A percentile compares a stretch with the other conserved stretches of the same genome.
phyloP scores from a whole-genome alignment of 1,140 invertebrate genomes.

The Drosophila littoralis region DNA sequence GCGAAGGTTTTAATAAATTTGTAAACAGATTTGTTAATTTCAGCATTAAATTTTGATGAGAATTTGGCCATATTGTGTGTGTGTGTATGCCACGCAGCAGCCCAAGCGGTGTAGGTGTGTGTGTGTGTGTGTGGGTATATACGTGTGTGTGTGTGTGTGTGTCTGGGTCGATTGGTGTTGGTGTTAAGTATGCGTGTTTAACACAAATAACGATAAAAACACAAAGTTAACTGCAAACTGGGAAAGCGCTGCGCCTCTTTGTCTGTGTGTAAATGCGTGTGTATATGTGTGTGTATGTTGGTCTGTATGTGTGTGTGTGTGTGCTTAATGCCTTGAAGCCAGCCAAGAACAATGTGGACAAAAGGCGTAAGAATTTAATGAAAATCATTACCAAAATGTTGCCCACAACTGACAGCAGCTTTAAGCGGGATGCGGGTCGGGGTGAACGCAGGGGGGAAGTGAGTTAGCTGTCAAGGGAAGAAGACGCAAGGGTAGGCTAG shows the following conservation, averaged over 20 bases:
- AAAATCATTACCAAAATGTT: slow-evolving; percentile 79
- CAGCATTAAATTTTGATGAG: slow-evolving; percentile 84
- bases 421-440: slow-evolving; percentile 15
- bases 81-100: slow-evolving; percentile 23
- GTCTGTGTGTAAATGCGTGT: slow-evolving; percentile 9
- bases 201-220: slow-evolving; percentile 83
- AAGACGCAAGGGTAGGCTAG: slow-evolving; percentile 13
- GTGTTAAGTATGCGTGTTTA: slow-evolving; percentile 81
- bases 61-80: slow-evolving; percentile 79
- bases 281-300: slow-evolving; percentile 20
- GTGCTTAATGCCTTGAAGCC: slow-evolving; percentile 45
- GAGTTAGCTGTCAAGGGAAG: background rate
- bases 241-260: slow-evolving; percentile 19
- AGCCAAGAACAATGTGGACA: slow-evolving; percentile 58
- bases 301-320: slow-evolving; percentile 1
- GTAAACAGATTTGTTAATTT: slow-evolving; percentile 85
- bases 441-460: background rate
- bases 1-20: slow-evolving; percentile 84
- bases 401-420: slow-evolving; percentile 47
- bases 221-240: slow-evolving; percentile 76
- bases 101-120: slow-evolving; percentile 6
- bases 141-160: slow-evolving; percentile 19
- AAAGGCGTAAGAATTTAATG: slow-evolving; percentile 83
- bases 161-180: slow-evolving; percentile 48
- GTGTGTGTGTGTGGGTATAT: slow-evolving; percentile 11